These are phyloP conservation scores for Liodrosophila aerea DNA, from an alignment of 2,888 invertebrate genomes.

Conservation along the genomic window DNA sequence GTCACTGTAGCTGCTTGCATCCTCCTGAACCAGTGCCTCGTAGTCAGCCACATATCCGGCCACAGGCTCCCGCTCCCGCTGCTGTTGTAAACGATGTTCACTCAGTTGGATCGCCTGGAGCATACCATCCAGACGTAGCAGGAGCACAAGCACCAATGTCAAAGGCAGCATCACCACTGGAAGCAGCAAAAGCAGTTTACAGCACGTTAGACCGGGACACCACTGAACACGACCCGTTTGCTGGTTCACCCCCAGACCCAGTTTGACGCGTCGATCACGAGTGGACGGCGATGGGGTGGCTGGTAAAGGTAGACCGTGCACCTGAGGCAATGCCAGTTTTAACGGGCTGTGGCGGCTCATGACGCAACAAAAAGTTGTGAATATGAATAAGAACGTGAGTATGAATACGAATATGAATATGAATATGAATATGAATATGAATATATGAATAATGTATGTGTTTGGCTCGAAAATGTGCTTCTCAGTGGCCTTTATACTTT, in stretches of 20 bases:
- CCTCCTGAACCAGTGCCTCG: constrained; percentile 55
- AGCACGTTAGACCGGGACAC: constrained; percentile 82
- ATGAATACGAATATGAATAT: constrained; percentile 9
- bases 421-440: constrained; percentile 8
- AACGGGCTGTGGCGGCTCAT: constrained; percentile 64
- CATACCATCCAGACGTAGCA: constrained; percentile 80
- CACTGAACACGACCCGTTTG: constrained; percentile 82
- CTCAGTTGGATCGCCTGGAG: constrained; percentile 74
- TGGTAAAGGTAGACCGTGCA: neutral
- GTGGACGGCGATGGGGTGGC: neutral
- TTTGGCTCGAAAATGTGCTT: constrained; percentile 18
- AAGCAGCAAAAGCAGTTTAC: constrained; percentile 80
- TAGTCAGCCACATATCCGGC: constrained; percentile 54
- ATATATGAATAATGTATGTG: neutral
- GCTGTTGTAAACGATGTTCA: constrained; percentile 55
- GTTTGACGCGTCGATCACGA: constrained; percentile 45
- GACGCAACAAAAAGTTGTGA: constrained; percentile 13
- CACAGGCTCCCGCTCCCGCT: constrained; percentile 16
- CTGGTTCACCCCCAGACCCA: constrained; percentile 80
- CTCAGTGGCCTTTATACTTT: constrained; percentile 68
- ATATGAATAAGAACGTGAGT: constrained; percentile 14
- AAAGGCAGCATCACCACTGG: constrained; percentile 82
- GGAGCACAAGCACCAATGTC: constrained; percentile 77
- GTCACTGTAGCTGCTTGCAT: constrained; percentile 48
- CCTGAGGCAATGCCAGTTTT: constrained; percentile 48